These are phyloP conservation scores for Alcis repandata DNA, from an alignment of 2,888 invertebrate species.

Conservation along the genomic window DNA sequence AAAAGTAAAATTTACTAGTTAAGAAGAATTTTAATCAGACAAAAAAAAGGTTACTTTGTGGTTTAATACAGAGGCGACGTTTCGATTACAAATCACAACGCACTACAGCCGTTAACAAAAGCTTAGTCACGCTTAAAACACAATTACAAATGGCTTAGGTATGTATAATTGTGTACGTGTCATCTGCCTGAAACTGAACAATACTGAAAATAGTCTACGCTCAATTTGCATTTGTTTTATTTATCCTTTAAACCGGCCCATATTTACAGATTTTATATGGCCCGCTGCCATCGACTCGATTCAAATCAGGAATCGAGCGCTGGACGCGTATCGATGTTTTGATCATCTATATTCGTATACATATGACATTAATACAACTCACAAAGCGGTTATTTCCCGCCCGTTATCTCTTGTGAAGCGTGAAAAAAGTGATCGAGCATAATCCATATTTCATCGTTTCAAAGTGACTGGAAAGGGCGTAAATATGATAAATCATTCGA, in stretches of 20 bases:
- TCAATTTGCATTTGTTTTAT: slow-evolving; percentile 21
- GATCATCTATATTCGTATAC: slow-evolving; percentile 35
- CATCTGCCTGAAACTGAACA: slow-evolving; percentile 6
- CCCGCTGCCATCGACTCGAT: slow-evolving; percentile 25
- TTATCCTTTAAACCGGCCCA: slow-evolving; percentile 14
- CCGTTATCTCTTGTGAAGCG: slow-evolving; percentile 33
- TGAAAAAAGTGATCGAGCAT: slow-evolving; percentile 35
- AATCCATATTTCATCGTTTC: slow-evolving; percentile 47
- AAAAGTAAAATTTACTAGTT: no score
- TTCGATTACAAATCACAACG: no score
- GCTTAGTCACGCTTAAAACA: no score
- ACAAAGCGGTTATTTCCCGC: no score
- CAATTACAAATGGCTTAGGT: no score
- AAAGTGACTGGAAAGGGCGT: slow-evolving; percentile 41
- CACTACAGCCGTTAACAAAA: no score
- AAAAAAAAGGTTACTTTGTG: no score
- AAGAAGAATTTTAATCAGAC: no score
- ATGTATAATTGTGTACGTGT: background rate
- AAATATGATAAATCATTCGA: slow-evolving; percentile 52
- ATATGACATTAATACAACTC: slow-evolving; percentile 33
- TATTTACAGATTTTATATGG: slow-evolving; percentile 26
- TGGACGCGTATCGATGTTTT: slow-evolving; percentile 21
- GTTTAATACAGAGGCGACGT: no score
- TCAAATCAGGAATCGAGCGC: slow-evolving; percentile 28
- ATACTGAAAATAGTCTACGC: background rate